These are phyloP conservation scores for Nebria salina DNA, from an alignment of 2,888 invertebrate genomes.

Conservation along the genomic window DNA sequence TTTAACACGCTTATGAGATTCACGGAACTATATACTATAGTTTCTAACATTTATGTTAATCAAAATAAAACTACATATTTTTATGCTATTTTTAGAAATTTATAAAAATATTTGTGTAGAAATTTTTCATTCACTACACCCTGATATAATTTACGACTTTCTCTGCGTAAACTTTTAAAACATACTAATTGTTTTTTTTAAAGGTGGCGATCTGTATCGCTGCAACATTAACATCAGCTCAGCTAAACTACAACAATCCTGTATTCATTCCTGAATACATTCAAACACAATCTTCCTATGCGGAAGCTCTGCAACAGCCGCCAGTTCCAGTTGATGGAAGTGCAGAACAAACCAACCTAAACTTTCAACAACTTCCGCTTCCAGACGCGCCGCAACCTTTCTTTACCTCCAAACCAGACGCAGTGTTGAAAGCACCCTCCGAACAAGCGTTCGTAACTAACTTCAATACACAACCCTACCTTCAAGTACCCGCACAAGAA, in stretches of 20 bases:
- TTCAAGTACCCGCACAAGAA: conserved; percentile 62
- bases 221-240: conserved; percentile 41
- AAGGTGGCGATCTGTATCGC: conserved; percentile 41
- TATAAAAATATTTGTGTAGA: not conserved
- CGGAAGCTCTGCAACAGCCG: conserved; percentile 39
- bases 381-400: conserved; percentile 56
- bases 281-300: conserved; percentile 47
- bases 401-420: conserved; percentile 55
- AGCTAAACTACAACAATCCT: conserved; percentile 40
- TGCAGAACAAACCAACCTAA: conserved; percentile 41
- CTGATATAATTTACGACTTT: not conserved
- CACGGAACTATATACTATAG: not conserved
- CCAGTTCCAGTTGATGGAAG: conserved; percentile 48
- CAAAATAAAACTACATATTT: not conserved
- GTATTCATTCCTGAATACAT: conserved; percentile 46
- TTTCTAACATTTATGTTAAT: not conserved
- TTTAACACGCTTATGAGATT: too few species aligned
- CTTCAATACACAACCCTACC: conserved; percentile 43
- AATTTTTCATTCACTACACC: not conserved
- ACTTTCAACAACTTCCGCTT: conserved; percentile 54
- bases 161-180: not conserved
- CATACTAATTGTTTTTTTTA: not conserved
- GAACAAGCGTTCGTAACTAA: conserved; percentile 44
- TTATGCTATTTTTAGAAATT: not conserved
- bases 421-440: conserved; percentile 54